Conservation (phyloP, 2,797 vertebrate species). For the Amniataba percoides region DNA sequence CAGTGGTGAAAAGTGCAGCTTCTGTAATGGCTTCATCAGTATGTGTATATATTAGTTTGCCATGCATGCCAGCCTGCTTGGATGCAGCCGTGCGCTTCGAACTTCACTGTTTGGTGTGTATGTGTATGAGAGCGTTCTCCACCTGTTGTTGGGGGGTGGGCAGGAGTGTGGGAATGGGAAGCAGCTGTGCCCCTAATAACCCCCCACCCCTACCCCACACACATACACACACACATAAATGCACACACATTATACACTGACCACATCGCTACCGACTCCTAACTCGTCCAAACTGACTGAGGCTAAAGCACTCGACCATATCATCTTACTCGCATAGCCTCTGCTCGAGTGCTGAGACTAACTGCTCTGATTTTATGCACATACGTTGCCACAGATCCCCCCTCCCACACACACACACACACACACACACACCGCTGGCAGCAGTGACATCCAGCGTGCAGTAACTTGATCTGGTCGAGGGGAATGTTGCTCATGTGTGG, state of each 20-base stretch:
- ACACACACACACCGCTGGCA: conserved; percentile 14
- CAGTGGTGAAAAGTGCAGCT: not conserved
- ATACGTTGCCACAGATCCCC: conserved; percentile 1
- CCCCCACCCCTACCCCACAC: too few relatives aligned
- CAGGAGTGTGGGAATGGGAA: conserved; percentile 60
- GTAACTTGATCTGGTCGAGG: conserved; percentile 56
- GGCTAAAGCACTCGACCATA: conserved; percentile 40
- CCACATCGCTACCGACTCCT: conserved; percentile 22
- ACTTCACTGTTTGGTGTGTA: conserved; percentile 30
- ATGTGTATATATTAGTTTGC: not conserved
- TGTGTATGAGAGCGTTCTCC: conserved; percentile 50
- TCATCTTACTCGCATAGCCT: conserved; percentile 49
- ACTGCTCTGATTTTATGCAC: conserved; percentile 44
- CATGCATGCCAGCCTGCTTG: not conserved
- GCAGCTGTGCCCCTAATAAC: conserved; percentile 79
- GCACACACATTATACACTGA: conserved; percentile 35
- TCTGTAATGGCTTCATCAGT: not conserved
- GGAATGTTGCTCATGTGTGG: conserved; percentile 73
- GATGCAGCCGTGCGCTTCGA: conserved; percentile 22
- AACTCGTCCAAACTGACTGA: conserved; percentile 41
- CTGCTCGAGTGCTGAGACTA: conserved; percentile 41
- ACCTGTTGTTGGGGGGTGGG: conserved; percentile 76
- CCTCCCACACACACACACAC: conserved; percentile 20
- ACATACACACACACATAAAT: conserved; percentile 8
- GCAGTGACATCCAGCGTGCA: conserved; percentile 1